Evolutionary conservation across 2,113 vertebrate species (phyloP).

Genomic region (Sylvia atricapilla): DNA sequence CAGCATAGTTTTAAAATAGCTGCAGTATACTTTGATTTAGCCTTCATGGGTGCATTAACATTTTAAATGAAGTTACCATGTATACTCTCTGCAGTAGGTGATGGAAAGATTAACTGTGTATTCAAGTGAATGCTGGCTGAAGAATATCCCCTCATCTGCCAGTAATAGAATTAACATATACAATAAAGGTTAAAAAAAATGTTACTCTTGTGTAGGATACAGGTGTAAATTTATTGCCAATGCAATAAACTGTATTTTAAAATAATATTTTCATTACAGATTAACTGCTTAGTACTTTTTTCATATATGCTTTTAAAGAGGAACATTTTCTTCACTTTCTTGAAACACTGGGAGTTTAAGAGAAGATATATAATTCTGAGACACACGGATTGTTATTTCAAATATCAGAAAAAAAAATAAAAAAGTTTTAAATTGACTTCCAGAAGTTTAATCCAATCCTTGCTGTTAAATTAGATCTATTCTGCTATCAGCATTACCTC

Average conservation of each 20-base stretch:
- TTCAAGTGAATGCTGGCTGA: neutral
- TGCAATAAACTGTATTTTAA: neutral
- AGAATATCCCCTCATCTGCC: fast-evolving
- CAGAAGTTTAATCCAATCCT: neutral
- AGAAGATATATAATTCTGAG: neutral
- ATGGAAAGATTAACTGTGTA: neutral
- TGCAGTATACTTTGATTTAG: neutral
- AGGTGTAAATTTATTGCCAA: neutral
- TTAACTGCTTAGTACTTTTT: neutral
- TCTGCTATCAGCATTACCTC: neutral
- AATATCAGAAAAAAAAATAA: neutral
- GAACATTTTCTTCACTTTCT: neutral
- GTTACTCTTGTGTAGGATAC: neutral
- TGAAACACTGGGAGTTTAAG: neutral
- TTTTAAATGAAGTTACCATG: neutral
- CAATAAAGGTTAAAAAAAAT: neutral
- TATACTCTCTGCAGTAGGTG: neutral
- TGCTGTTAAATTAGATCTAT: neutral
- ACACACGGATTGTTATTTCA: neutral
- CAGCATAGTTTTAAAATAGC: neutral
- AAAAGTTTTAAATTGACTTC: neutral
- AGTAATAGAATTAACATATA: neutral
- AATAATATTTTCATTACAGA: neutral
- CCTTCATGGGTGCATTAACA: neutral
- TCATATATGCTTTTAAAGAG: neutral